Evolutionary conservation across 2,113 vertebrate species (phyloP).

Genomic region (Hippoglossus stenolepis): DNA sequence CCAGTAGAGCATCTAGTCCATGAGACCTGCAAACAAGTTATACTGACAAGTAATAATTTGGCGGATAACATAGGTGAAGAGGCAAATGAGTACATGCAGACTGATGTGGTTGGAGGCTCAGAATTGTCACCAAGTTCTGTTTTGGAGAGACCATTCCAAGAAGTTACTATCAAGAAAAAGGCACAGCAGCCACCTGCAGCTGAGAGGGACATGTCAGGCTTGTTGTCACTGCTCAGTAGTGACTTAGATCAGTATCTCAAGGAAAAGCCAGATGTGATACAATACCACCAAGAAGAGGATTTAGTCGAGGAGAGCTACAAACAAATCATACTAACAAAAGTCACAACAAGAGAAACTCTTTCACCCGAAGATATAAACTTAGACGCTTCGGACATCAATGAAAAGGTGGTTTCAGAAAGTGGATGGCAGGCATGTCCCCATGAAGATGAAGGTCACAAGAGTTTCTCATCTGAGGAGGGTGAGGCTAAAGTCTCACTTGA

Average conservation of each 20-base stretch:
- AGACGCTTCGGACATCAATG: background rate
- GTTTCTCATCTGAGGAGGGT: slow-evolving; percentile 18
- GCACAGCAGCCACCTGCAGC: slow-evolving; percentile 30
- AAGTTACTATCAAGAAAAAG: slow-evolving; percentile 74
- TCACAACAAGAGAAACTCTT: slow-evolving; percentile 54
- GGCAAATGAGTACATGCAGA: slow-evolving; percentile 40
- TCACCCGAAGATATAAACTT: slow-evolving; percentile 9
- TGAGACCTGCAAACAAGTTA: slow-evolving; percentile 69
- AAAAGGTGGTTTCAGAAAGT: slow-evolving; percentile 21
- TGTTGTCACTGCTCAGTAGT: slow-evolving; percentile 74
- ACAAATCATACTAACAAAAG: slow-evolving; percentile 55
- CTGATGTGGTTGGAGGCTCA: slow-evolving; percentile 74
- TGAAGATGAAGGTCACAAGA: slow-evolving; percentile 23
- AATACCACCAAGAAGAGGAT: slow-evolving; percentile 40
- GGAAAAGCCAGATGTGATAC: slow-evolving; percentile 35
- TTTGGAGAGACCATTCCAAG: slow-evolving; percentile 68
- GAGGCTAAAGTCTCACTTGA: slow-evolving; percentile 9
- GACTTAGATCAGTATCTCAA: slow-evolving; percentile 73
- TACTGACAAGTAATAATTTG: slow-evolving; percentile 40
- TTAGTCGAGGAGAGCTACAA: slow-evolving; percentile 64
- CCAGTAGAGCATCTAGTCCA: slow-evolving; percentile 43
- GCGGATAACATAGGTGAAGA: background rate
- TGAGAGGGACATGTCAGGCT: slow-evolving; percentile 70
- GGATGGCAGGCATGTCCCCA: slow-evolving; percentile 7
- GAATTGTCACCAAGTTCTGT: slow-evolving; percentile 71